Percentiles rank a stretch among this genome's conserved stretches.
phyloP scores from a whole-genome alignment of 2,113 vertebrate genomes.

The Neogale vison region DNA sequence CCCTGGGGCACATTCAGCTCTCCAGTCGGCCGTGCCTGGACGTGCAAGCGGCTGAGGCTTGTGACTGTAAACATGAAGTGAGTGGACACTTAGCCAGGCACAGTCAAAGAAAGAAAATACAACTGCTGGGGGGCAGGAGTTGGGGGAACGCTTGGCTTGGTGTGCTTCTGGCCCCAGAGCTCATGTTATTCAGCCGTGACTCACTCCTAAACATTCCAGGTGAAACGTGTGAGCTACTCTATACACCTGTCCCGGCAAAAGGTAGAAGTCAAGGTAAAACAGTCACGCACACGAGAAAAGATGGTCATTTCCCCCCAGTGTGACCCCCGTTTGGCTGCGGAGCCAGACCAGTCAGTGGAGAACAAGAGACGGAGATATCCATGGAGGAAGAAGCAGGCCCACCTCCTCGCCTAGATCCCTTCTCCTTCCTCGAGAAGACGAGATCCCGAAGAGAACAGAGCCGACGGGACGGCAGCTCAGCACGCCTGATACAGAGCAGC shows the following conservation, averaged over 20 bases:
- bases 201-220: background rate
- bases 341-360: background rate
- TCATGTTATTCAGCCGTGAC: background rate
- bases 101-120: background rate
- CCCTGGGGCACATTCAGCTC: fast-evolving
- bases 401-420: background rate
- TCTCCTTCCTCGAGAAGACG: background rate
- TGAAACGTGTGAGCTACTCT: background rate
- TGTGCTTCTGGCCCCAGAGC: background rate
- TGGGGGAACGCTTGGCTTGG: background rate
- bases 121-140: background rate
- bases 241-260: background rate
- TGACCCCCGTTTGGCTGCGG: too few species aligned
- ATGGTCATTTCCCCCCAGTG: too few species aligned
- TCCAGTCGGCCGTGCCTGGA: background rate
- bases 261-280: background rate
- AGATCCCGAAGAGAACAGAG: too few species aligned
- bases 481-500: background rate
- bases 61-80: background rate
- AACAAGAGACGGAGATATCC: background rate
- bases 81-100: background rate
- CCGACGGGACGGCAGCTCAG: background rate
- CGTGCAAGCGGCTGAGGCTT: fast-evolving
- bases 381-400: background rate
- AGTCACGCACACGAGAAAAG: background rate